Percentiles rank a stretch among this genome's conserved stretches.
Evolutionary conservation across 2,888 invertebrate species (phyloP).

Genomic region (Lepidochitona cinerea): DNA sequence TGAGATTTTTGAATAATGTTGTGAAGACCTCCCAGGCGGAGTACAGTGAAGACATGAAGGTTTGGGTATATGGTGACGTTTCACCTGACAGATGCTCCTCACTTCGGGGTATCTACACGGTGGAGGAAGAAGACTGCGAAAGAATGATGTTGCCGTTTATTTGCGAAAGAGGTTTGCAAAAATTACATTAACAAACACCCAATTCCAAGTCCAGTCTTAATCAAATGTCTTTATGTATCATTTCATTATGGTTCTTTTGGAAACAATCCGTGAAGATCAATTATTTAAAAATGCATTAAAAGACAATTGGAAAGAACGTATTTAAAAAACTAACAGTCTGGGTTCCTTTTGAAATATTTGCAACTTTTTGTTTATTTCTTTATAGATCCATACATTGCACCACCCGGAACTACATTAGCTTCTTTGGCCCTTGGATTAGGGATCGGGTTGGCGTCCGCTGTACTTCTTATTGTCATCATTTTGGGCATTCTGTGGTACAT

Average conservation of each 20-base stretch:
- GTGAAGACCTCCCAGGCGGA: slow-evolving; percentile 57
- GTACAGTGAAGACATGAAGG: slow-evolving; percentile 47
- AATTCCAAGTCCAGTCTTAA: too few species aligned
- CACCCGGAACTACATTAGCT: slow-evolving; percentile 41
- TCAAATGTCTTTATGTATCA: too few species aligned
- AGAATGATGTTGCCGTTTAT: slow-evolving; percentile 88
- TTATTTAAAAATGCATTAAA: too few species aligned
- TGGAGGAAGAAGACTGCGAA: slow-evolving; percentile 79
- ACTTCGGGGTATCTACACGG: slow-evolving; percentile 44
- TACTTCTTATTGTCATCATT: slow-evolving; percentile 79
- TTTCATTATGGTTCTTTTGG: too few species aligned
- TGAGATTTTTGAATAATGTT: slow-evolving; percentile 55
- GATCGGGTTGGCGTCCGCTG: slow-evolving; percentile 61
- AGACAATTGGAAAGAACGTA: too few species aligned
- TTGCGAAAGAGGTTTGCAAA: slow-evolving; percentile 89
- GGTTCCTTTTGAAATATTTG: too few species aligned
- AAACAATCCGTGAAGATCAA: too few species aligned
- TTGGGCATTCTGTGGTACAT: slow-evolving; percentile 89
- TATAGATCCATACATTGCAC: slow-evolving; percentile 84
- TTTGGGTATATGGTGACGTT: slow-evolving; percentile 64
- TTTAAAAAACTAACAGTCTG: too few species aligned
- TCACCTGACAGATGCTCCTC: slow-evolving; percentile 45
- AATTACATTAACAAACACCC: too few species aligned
- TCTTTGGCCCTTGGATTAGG: slow-evolving; percentile 63
- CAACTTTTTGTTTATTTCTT: neutral